Base-by-base conservation (phyloP, 2,888 invertebrate genomes). In the Torymus aiolomorphi region DNA sequence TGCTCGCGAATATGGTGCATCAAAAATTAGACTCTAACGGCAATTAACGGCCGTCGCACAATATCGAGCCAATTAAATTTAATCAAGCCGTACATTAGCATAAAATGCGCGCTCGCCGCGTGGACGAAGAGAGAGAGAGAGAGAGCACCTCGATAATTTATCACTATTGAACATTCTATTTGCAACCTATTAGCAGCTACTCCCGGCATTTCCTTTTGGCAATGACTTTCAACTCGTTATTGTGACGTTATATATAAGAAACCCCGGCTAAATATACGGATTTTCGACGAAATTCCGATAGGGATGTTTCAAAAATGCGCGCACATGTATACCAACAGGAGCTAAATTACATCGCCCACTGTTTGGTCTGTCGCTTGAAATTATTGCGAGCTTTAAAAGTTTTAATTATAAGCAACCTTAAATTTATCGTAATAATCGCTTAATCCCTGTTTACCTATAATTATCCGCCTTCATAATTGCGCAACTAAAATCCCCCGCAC, bases 181-280 rank as follows among this genome's bases (percentile, higher is more conserved):
- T 72, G 62, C 18, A 51, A 71, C 49, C 49, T 12, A 59, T 71
- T 49, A 49, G 51, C 11, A 11, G 54, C 49, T 54, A n/a, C 14
- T 42, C 49, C 14, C 57, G 49, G n/a, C 73, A 42, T 51, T 74
- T 74, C 66, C 74, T 57, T 74, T 74, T 74, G 66, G 74, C 74
- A 74, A 18, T 49, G 49, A 2, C 63, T 74, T 65, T 74, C n/a
- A n/a, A n/a, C n/a, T n/a, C n/a, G n/a, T n/a, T n/a, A n/a, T 16
- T 56, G 69, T 31, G 31, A n/a, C n/a, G n/a, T n/a, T n/a, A n/a
- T 71, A 56, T 24, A 24, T 24, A 54, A 20, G 71, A 61, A 71
- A 42, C 20, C 14, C 42, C 13, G 18, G 71, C 71, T 71, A 71
- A 61, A 61, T 71, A 71, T 71, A 71, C n/a, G 11, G 31, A 31